Conservation (phyloP, 1,140 invertebrate species). For the Apis florea region DNA sequence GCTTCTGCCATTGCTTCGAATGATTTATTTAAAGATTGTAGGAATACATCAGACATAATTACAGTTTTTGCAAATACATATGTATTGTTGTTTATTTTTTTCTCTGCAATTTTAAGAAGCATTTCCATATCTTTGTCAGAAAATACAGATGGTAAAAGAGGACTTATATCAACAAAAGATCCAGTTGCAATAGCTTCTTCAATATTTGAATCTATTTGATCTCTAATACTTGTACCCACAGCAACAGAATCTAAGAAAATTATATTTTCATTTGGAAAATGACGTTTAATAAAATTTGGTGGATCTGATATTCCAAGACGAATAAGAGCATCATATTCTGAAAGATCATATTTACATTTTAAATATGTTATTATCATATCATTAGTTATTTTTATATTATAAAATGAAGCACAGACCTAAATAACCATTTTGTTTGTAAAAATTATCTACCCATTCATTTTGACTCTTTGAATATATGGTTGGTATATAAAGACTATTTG, state of each 20-base stretch:
- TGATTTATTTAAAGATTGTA: slow-evolving; percentile 85
- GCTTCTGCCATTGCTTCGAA: slow-evolving; percentile 86
- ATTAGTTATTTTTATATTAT: neutral
- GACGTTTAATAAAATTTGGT: slow-evolving; percentile 89
- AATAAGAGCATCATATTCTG: slow-evolving; percentile 94
- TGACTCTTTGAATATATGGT: slow-evolving; percentile 92
- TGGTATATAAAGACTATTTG: slow-evolving; percentile 92
- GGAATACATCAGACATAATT: slow-evolving; percentile 80
- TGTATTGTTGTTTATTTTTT: slow-evolving; percentile 74
- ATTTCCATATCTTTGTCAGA: slow-evolving; percentile 87
- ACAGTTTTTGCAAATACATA: slow-evolving; percentile 73
- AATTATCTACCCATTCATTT: slow-evolving; percentile 94
- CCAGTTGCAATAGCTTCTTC: slow-evolving; percentile 90
- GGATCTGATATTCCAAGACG: slow-evolving; percentile 94
- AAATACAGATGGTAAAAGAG: slow-evolving; percentile 90
- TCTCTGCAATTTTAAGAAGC: slow-evolving; percentile 85
- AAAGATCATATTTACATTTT: slow-evolving; percentile 18
- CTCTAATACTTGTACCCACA: slow-evolving; percentile 86
- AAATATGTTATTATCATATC: neutral
- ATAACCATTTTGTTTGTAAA: slow-evolving; percentile 97
- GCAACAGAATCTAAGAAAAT: slow-evolving; percentile 89
- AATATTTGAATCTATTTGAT: slow-evolving; percentile 90
- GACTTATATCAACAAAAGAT: slow-evolving; percentile 90
- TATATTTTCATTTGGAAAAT: slow-evolving; percentile 87
- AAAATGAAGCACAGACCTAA: slow-evolving; percentile 81